Conservation (phyloP, 2,113 vertebrate genomes). For the Muntiacus muntjak region DNA sequence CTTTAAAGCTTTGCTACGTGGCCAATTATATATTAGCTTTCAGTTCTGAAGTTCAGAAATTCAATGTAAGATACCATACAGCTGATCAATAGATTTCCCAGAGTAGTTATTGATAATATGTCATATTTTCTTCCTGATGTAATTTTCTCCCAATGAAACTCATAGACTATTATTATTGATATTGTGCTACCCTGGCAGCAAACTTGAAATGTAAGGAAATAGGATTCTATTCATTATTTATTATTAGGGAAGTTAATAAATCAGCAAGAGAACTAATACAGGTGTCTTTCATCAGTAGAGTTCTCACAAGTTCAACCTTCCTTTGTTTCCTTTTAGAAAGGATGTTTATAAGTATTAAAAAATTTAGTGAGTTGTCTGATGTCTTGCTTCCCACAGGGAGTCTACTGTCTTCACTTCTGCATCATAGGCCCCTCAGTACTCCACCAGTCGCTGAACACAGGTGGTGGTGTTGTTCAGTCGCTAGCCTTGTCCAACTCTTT, state of each 20-base stretch:
- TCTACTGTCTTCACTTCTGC: neutral
- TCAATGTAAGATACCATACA: neutral
- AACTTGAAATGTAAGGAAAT: conserved; percentile 35
- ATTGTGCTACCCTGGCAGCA: neutral
- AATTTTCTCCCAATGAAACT: neutral
- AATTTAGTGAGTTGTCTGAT: neutral
- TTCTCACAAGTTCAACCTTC: neutral
- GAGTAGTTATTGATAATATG: conserved; percentile 1
- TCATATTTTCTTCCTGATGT: conserved; percentile 35
- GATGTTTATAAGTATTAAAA: neutral
- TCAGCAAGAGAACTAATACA: neutral
- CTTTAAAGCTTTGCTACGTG: neutral
- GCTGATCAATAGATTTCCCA: neutral
- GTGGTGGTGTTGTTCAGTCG: neutral
- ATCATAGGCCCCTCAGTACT: neutral
- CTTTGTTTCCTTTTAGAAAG: neutral
- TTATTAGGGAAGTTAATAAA: neutral
- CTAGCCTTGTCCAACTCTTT: neutral
- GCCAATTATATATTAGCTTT: neutral
- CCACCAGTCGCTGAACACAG: neutral
- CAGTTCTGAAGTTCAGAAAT: conserved; percentile 15
- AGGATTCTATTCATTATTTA: neutral
- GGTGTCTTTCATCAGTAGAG: neutral
- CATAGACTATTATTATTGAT: neutral
- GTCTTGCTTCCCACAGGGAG: neutral